Evolutionary conservation across 2,888 invertebrate genomes (phyloP).

Genomic region (Cephus sareptanus): DNA sequence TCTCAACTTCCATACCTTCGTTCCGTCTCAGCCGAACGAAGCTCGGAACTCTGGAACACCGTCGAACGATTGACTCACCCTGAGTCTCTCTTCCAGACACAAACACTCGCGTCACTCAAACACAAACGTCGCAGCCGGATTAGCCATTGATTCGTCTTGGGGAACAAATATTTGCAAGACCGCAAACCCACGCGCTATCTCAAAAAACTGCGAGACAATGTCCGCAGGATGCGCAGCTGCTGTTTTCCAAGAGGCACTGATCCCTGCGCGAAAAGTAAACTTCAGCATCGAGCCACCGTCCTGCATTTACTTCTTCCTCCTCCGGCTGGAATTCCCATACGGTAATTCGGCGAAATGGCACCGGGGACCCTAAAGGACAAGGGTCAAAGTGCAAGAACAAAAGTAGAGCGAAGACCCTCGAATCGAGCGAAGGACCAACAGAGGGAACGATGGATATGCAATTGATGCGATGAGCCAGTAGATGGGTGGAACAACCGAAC

Average conservation of each 20-base stretch:
- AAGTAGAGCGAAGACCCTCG: too few species aligned
- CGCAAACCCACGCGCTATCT: background rate
- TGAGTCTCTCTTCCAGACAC: background rate
- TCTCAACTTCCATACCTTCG: too few species aligned
- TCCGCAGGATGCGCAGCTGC: background rate
- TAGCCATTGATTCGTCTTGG: background rate
- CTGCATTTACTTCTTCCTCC: background rate
- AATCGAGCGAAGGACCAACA: too few species aligned
- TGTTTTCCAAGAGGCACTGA: background rate
- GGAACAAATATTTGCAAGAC: background rate
- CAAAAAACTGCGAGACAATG: background rate
- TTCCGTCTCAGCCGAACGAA: too few species aligned
- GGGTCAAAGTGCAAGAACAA: too few species aligned
- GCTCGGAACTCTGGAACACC: too few species aligned
- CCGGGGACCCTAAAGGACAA: too few species aligned
- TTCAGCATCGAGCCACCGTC: background rate
- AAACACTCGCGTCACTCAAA: background rate
- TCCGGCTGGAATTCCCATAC: background rate
- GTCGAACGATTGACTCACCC: background rate
- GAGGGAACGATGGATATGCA: constrained; percentile 33
- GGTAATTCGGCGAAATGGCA: too few species aligned
- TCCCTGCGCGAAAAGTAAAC: background rate
- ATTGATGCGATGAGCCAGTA: constrained; percentile 28
- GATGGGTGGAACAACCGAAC: constrained; percentile 13
- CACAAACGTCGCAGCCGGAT: background rate